A percentile compares a stretch with the other conserved stretches of the same genome.
Evolutionary conservation across 1,140 invertebrate genomes (phyloP).

Genomic region (Rhopalosiphum maidis): DNA sequence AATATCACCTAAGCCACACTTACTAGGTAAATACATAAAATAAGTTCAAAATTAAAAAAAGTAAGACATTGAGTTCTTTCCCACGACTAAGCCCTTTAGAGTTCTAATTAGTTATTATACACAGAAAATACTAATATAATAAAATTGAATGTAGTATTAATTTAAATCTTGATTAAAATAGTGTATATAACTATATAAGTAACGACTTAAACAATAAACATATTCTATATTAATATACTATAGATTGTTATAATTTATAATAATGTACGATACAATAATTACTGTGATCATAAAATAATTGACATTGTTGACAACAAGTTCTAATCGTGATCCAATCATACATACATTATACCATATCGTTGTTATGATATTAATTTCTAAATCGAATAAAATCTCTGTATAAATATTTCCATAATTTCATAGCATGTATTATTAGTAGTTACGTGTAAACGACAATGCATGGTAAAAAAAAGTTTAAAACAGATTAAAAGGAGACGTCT

Average conservation of each 20-base stretch:
- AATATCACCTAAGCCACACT: neutral
- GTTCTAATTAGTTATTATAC: too few relatives aligned
- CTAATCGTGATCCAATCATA: neutral
- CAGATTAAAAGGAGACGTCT: neutral
- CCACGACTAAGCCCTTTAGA: too few relatives aligned
- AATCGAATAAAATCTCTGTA: neutral
- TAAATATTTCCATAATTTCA: neutral
- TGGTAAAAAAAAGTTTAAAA: neutral
- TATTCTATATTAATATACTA: too few relatives aligned
- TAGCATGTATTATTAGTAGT: neutral
- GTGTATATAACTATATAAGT: too few relatives aligned
- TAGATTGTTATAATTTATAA: neutral
- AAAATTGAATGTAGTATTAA: too few relatives aligned
- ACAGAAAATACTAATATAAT: too few relatives aligned
- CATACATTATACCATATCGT: neutral
- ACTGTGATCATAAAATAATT: neutral
- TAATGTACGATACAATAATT: neutral
- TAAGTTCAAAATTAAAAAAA: too few relatives aligned
- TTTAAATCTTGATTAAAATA: too few relatives aligned
- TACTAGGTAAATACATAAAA: too few relatives aligned
- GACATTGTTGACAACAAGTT: neutral
- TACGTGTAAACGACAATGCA: neutral
- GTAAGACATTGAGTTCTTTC: too few relatives aligned
- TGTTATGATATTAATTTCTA: neutral
- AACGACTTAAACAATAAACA: too few relatives aligned